phyloP scores from a whole-genome alignment of 2,797 vertebrate species.

The Thunnus albacares region DNA sequence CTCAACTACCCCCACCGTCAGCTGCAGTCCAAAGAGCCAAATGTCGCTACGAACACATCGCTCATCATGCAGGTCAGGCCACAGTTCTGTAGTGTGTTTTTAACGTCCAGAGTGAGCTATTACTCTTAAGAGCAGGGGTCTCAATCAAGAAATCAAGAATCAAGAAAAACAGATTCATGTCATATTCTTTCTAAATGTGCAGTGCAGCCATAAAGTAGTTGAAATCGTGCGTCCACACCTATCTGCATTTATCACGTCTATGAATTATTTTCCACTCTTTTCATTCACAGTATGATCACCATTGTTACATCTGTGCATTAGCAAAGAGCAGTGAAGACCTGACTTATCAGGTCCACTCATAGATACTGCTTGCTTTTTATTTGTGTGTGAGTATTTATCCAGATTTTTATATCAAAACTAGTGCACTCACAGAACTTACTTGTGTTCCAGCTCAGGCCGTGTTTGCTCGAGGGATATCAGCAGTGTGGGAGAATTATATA shows the following conservation, averaged over 20 bases:
- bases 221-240: no score
- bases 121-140: no score
- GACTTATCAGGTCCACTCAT: neutral
- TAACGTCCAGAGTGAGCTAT: no score
- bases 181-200: no score
- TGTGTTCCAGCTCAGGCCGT: conserved; percentile 88
- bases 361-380: neutral
- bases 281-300: no score
- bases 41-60: conserved; percentile 86
- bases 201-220: no score
- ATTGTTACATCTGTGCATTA: no score
- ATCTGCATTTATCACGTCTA: no score
- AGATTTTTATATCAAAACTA: neutral
- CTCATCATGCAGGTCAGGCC: conserved; percentile 92
- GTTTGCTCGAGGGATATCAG: conserved; percentile 93
- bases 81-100: no score
- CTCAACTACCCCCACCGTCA: conserved; percentile 91
- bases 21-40: conserved; percentile 91
- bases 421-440: conserved; percentile 40
- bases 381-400: neutral
- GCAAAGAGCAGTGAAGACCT: neutral
- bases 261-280: no score
- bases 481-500: conserved; percentile 88
- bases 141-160: no score
- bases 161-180: no score